These are phyloP conservation scores for Merodon equestris DNA, from an alignment of 2,888 invertebrate genomes.

Conservation along the genomic window DNA sequence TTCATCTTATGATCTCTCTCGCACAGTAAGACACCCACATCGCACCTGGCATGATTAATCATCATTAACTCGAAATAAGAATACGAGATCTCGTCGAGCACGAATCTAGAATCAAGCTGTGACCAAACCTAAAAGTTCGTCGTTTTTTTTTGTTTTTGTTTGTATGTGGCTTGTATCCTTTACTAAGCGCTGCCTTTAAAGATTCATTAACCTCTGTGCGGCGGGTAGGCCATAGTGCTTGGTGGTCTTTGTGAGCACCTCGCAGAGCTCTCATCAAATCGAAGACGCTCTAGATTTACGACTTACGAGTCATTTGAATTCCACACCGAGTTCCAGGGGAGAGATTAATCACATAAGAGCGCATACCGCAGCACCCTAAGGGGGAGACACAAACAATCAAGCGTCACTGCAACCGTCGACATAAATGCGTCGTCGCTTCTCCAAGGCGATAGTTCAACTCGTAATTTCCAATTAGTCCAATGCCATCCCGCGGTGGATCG, in stretches of 20 bases:
- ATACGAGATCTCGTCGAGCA: slow-evolving; percentile 30
- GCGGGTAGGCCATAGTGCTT: slow-evolving; percentile 4
- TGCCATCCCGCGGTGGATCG: slow-evolving; percentile 61
- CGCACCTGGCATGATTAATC: slow-evolving; percentile 65
- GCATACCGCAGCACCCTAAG: slow-evolving; percentile 38
- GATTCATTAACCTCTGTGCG: slow-evolving; percentile 58
- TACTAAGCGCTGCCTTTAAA: slow-evolving; percentile 20
- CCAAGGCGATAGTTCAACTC: slow-evolving; percentile 59
- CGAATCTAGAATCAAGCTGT: slow-evolving; percentile 36
- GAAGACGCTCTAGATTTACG: slow-evolving; percentile 66
- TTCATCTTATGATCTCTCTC: slow-evolving; percentile 23
- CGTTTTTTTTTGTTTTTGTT: too few relatives aligned
- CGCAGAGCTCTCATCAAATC: slow-evolving; percentile 51
- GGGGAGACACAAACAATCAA: slow-evolving; percentile 31
- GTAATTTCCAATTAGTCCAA: slow-evolving; percentile 69
- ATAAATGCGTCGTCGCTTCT: slow-evolving; percentile 62
- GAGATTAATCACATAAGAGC: slow-evolving; percentile 52
- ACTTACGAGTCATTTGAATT: slow-evolving; percentile 65
- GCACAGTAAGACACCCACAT: slow-evolving; percentile 57
- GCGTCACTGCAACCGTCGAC: slow-evolving; percentile 52
- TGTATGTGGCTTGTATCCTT: too few relatives aligned
- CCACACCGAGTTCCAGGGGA: slow-evolving; percentile 35
- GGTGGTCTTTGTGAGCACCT: neutral
- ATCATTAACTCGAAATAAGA: slow-evolving; percentile 45
- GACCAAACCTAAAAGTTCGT: slow-evolving; percentile 16